phyloP scores from a whole-genome alignment of 2,113 vertebrate species.

The Lampris megalopsis region DNA sequence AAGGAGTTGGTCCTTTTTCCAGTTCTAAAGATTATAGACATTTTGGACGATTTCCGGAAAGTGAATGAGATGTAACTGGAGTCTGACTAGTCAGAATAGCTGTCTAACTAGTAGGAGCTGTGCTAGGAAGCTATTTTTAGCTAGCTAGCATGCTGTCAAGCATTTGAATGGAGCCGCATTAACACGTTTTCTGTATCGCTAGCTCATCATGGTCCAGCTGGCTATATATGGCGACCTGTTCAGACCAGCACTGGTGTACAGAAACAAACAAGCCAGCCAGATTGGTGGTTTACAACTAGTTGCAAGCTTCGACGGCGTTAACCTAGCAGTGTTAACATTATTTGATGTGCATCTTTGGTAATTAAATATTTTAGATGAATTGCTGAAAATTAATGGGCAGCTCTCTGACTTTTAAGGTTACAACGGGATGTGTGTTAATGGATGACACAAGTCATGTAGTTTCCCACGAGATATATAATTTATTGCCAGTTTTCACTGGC shows the following conservation, averaged over 20 bases:
- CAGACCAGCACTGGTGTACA: background rate
- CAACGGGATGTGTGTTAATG: no score
- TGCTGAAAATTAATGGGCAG: no score
- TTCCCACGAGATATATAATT: background rate
- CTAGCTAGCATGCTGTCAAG: conserved; percentile 65
- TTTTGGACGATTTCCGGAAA: background rate
- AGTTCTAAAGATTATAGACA: fast-evolving
- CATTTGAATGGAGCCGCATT: conserved; percentile 8
- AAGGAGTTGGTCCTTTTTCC: background rate
- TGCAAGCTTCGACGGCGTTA: background rate
- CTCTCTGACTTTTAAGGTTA: no score
- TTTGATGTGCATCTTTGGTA: background rate
- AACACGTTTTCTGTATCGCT: conserved; percentile 45
- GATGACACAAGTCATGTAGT: background rate
- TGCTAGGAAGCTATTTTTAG: conserved; percentile 15
- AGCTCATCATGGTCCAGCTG: background rate
- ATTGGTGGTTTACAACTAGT: background rate
- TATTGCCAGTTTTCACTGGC: background rate
- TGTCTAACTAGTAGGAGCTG: conserved; percentile 15
- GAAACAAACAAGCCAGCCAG: background rate
- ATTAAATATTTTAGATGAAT: background rate
- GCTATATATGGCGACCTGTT: background rate
- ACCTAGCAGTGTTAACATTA: background rate
- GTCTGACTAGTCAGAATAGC: background rate
- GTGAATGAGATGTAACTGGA: background rate